Base-by-base conservation (phyloP, 2,888 invertebrate species). In the Epinotia brunnichana region DNA sequence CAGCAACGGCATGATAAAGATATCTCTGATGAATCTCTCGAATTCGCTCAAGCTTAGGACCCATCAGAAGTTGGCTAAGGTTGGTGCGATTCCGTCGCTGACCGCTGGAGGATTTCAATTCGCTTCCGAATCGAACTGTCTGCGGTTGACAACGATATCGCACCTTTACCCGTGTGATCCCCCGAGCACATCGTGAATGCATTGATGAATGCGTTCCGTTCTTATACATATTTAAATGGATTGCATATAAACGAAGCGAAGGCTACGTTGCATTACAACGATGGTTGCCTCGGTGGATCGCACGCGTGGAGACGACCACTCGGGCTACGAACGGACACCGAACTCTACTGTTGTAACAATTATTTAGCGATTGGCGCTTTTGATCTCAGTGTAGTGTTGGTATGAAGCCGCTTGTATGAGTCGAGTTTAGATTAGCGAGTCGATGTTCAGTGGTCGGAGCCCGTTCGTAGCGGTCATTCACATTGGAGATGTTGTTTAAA, bases 271-370 rank as follows among this genome's bases (percentile, higher is more conserved):
- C 56, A 24, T 3, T 15, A 4, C 17, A 17, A 29, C 51, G 19
- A 66, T 41, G 54, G 11, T 64, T 13, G 21, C 66, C 41, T 66
- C 11, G 0, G 24, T 15, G 13, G 5, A 11, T 54, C 54, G 24
- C 11, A 66, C 41, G 53, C 82, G 81, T 83, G 82, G 82, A 85
- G 83, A 79, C 85, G 82, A 86, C 84, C 88, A 88, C 86, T 77
- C 75, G 66, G 61, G 21, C 24, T 39, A 21, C 66, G n/a, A 44
- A 48, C 56, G 61, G 72, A 35, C 48, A 62, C 67, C 61, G 61
- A 72, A 29, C 60, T 48, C 44, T 64, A 41, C 24, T 67, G 60
- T 54, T 41, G 56, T 83, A 82, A 82, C 82, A 83, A 82, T 82
- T 84, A 41, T 48, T 70, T 68, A 73, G 62, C 24, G 53, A 59